These are phyloP conservation scores for Hoplodrina blanda DNA, from an alignment of 2,888 invertebrate genomes.

Conservation along the genomic window DNA sequence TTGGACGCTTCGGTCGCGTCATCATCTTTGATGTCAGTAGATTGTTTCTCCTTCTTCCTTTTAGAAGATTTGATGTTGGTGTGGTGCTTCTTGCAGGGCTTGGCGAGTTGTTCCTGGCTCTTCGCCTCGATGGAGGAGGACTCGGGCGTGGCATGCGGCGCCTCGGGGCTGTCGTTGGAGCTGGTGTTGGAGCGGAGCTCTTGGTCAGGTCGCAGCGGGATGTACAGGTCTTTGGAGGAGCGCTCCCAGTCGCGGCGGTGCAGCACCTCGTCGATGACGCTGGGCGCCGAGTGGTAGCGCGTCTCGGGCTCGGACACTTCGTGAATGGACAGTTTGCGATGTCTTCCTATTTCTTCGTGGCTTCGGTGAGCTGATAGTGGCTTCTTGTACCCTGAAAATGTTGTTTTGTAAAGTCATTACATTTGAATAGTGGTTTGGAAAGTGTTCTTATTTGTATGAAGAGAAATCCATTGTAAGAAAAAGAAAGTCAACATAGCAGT, in stretches of 20 bases:
- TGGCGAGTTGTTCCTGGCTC: conserved; percentile 66
- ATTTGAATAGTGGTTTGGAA: too few species aligned
- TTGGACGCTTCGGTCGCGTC: conserved; percentile 78
- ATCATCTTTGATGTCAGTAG: conserved; percentile 79
- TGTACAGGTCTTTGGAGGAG: conserved; percentile 81
- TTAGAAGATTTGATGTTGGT: conserved; percentile 83
- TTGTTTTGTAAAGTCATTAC: not conserved
- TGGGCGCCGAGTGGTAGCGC: conserved; percentile 86
- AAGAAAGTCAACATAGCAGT: not conserved
- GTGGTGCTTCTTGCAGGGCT: conserved; percentile 83
- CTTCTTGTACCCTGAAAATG: conserved; percentile 76
- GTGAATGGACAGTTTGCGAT: conserved; percentile 74
- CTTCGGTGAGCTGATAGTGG: conserved; percentile 81
- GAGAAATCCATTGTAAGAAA: not conserved
- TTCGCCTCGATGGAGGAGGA: conserved; percentile 71
- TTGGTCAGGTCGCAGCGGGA: conserved; percentile 74
- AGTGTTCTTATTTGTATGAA: not conserved
- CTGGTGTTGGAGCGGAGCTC: conserved; percentile 52
- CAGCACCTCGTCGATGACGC: conserved; percentile 84
- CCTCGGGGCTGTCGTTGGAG: conserved; percentile 65
- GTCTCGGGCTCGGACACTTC: conserved; percentile 69
- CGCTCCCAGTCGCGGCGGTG: conserved; percentile 87
- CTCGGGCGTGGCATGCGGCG: conserved; percentile 71
- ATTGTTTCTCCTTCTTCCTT: conserved; percentile 74
- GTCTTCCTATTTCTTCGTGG: conserved; percentile 81